Evolutionary conservation across 2,797 vertebrate species (phyloP), one percentile per base, ranked within the genome.

Genomic region (Sebastes elongatus): DNA sequence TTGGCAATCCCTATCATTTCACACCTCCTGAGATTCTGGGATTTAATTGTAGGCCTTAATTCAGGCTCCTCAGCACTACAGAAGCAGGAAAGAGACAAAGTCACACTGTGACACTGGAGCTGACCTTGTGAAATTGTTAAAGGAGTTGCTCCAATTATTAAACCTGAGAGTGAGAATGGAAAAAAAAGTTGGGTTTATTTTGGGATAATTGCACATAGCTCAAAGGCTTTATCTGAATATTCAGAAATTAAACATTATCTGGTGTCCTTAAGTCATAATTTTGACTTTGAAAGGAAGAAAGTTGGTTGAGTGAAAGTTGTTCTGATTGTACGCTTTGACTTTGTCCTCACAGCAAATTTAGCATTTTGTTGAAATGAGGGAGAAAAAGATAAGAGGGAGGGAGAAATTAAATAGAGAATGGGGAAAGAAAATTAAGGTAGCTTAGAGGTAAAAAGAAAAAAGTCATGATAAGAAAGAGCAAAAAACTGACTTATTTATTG

Each of bases 221-320:
- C 16, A 57, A 78, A 81, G 78, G 67, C 55, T 66, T 75, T 67
- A 78, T 86, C 73, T 63, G 56, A 71, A 68, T 77, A 72, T 78
- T 81, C 72, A 71, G 35, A 76, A 85, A 76, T 74, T 0, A 83
- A 81, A 76, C 61, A 28, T 71, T 85, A 87, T 87, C 86, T 76
- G 59, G 10, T 46, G 49, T 71, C 71, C 81, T 82, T 27, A 25
- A 82, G 77, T 81, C 60, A 63, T 59, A 32, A 76, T 66, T 90
- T 70, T 73, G 67, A 81, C 79, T 80, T 83, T 85, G 52, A 86
- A 76, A 20, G 60, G 16, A 46, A 46, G 42, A 46, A 46, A 46
- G 38, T 67, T 52, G 25, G 38, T 67, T 42, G 25, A 68, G 25
- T 64, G 14, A 62, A 69, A 69, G 38, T 67, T 52, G 25, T 57